These are phyloP conservation scores for Epistrophe grossulariae DNA, from an alignment of 2,888 invertebrate species.

Conservation along the genomic window DNA sequence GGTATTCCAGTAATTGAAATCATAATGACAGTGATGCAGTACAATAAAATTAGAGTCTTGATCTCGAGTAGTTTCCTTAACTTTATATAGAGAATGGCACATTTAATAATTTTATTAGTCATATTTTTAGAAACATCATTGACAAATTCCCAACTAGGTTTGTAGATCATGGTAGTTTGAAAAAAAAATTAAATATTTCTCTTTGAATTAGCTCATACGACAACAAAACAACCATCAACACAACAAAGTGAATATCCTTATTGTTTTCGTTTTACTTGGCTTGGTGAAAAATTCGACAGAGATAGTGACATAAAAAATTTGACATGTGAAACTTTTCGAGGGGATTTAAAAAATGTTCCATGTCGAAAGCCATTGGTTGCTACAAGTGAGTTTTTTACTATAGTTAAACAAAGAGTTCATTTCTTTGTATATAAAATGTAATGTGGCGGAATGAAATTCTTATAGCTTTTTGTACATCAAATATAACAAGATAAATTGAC, in stretches of 20 bases:
- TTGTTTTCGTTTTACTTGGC: slow-evolving; percentile 89
- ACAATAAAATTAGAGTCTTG: slow-evolving; percentile 24
- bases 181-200: neutral
- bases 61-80: neutral
- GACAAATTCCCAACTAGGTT: slow-evolving; percentile 12
- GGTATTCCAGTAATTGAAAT: slow-evolving; percentile 15
- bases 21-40: slow-evolving; percentile 14
- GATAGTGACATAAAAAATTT: slow-evolving; percentile 85
- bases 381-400: slow-evolving; percentile 84
- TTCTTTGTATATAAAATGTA: no score
- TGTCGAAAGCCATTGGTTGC: slow-evolving; percentile 87
- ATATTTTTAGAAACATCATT: neutral
- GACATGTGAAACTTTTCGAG: slow-evolving; percentile 85
- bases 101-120: slow-evolving; percentile 16
- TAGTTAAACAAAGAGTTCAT: no score
- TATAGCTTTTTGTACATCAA: no score
- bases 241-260: slow-evolving; percentile 80
- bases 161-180: slow-evolving; percentile 79
- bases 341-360: slow-evolving; percentile 85
- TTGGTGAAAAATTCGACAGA: slow-evolving; percentile 87
- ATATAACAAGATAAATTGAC: no score
- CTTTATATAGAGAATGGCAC: neutral
- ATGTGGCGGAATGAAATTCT: no score
- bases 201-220: slow-evolving; percentile 73
- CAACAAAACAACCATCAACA: slow-evolving; percentile 36